phyloP scores from a whole-genome alignment of 2,888 invertebrate genomes.

The Scaeva pyrastri region DNA sequence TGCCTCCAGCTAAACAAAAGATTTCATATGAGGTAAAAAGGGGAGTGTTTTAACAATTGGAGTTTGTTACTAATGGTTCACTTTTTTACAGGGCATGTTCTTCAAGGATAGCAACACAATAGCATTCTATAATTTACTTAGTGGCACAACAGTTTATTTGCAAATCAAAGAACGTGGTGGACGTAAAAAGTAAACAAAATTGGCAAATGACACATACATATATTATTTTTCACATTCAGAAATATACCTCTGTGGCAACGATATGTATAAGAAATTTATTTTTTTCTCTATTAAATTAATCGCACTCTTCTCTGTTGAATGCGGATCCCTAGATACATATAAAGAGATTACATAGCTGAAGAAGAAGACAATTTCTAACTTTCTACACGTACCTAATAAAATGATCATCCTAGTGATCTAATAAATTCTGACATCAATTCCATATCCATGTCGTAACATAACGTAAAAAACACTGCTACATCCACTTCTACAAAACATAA shows the following conservation, averaged over 20 bases:
- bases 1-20: slow-evolving; percentile 99
- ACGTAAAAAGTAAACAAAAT: slow-evolving; percentile 91
- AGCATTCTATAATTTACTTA: slow-evolving; percentile 97
- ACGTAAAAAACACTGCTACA: too few relatives aligned
- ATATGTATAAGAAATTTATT: not conserved
- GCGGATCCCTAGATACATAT: too few relatives aligned
- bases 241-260: not conserved
- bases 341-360: too few relatives aligned
- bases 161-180: slow-evolving; percentile 99
- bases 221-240: not conserved
- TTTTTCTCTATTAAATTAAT: not conserved
- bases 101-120: slow-evolving; percentile 98
- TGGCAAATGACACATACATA: not conserved
- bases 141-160: slow-evolving; percentile 92
- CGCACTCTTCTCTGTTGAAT: too few relatives aligned
- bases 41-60: not conserved
- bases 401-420: too few relatives aligned
- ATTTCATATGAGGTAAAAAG: slow-evolving; percentile 92
- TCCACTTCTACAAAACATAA: too few relatives aligned
- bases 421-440: too few relatives aligned
- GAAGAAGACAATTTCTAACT: too few relatives aligned
- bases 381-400: too few relatives aligned
- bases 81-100: slow-evolving; percentile 92
- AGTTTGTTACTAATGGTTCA: slow-evolving; percentile 49
- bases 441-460: too few relatives aligned